Evolutionary conservation across 2,113 vertebrate species (phyloP).

Genomic region (Oplegnathus fasciatus): DNA sequence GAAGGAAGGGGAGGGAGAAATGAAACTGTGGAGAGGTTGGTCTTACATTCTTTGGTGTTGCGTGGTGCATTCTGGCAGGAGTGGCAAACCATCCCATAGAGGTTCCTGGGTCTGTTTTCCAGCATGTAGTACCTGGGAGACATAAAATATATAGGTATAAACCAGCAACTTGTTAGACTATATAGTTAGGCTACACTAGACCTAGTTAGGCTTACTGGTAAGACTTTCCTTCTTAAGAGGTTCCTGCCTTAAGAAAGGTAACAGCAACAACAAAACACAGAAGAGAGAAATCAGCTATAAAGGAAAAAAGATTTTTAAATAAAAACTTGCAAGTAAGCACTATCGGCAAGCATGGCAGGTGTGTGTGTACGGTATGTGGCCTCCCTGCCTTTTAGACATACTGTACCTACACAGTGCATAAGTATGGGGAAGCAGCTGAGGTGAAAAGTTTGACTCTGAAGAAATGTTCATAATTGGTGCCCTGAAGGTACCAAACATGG

Average conservation of each 20-base stretch:
- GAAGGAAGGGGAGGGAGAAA: not conserved
- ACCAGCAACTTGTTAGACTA: not conserved
- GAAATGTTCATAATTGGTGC: slow-evolving; percentile 68
- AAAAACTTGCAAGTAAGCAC: not conserved
- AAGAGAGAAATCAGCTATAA: not conserved
- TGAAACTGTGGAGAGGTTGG: not conserved
- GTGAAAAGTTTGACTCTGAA: slow-evolving; percentile 70
- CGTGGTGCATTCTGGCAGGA: slow-evolving; percentile 93
- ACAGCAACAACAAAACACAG: not conserved
- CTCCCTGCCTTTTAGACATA: slow-evolving; percentile 12
- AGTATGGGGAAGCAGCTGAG: slow-evolving; percentile 38
- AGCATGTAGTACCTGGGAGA: slow-evolving; percentile 93
- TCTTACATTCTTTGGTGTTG: slow-evolving; percentile 98
- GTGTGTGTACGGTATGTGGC: not conserved
- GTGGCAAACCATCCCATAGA: slow-evolving; percentile 97
- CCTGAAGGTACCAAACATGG: slow-evolving; percentile 46
- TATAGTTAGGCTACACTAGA: not conserved
- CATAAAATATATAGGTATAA: slow-evolving; percentile 7
- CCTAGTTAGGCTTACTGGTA: not conserved
- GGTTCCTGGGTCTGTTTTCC: slow-evolving; percentile 94
- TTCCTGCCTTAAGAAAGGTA: too few relatives aligned
- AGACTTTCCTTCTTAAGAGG: not conserved
- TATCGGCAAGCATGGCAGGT: slow-evolving; percentile 12
- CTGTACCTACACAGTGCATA: slow-evolving; percentile 4
- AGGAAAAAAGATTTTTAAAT: not conserved